Conservation (phyloP, 2,113 vertebrate species). For the Dipodomys merriami region DNA sequence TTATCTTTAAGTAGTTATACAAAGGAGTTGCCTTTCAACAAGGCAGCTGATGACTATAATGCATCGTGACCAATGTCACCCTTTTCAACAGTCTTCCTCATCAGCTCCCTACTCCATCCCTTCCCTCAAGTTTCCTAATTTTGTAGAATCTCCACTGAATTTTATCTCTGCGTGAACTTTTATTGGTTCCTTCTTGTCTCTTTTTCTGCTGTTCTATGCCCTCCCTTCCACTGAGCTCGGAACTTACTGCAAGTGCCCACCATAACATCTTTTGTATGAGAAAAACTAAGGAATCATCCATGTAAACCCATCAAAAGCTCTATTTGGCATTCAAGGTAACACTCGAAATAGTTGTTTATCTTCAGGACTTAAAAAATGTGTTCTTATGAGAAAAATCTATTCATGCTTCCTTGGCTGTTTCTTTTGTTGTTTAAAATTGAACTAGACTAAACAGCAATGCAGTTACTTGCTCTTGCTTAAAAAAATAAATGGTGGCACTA, state of each 20-base stretch:
- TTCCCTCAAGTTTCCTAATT: too few species aligned
- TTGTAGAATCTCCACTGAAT: too few species aligned
- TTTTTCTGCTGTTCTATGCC: background rate
- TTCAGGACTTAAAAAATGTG: constrained; percentile 36
- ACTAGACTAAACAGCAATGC: background rate
- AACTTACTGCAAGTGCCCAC: background rate
- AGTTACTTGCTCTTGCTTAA: background rate
- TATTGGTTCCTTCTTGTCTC: background rate
- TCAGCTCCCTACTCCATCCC: too few species aligned
- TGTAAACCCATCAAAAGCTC: constrained; percentile 8
- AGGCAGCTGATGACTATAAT: too few species aligned
- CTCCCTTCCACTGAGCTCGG: background rate
- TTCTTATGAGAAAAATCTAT: constrained; percentile 32
- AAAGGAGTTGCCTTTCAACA: too few species aligned
- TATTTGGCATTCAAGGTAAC: constrained; percentile 46
- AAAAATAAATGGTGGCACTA: background rate
- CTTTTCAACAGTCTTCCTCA: too few species aligned
- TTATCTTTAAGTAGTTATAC: too few species aligned
- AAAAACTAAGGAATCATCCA: background rate
- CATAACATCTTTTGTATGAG: background rate
- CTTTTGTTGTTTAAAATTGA: constrained; percentile 64
- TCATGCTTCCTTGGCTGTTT: constrained; percentile 35
- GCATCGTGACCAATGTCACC: too few species aligned
- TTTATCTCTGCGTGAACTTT: background rate
- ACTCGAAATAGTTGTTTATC: constrained; percentile 38